These are phyloP conservation scores for Ammospiza caudacuta DNA, from an alignment of 2,113 vertebrate species.

Conservation along the genomic window DNA sequence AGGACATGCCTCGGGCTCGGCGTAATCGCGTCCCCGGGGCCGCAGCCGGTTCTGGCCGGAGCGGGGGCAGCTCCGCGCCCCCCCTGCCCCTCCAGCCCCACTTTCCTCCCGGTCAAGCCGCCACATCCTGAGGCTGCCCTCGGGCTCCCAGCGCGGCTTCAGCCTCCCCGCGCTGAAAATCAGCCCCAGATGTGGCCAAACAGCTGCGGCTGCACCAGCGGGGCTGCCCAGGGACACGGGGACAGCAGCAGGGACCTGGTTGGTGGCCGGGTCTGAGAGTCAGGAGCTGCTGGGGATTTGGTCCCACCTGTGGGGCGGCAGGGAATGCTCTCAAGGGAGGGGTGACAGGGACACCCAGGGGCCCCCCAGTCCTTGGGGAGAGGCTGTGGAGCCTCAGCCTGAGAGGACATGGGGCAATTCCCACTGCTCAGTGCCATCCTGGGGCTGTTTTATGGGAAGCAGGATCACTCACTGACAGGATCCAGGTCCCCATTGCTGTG, in stretches of 20 bases:
- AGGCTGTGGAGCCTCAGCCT: background rate
- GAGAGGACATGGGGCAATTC: background rate
- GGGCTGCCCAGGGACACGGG: background rate
- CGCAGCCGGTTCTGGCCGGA: background rate
- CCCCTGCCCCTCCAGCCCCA: background rate
- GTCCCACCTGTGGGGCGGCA: rapidly evolving
- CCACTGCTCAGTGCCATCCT: background rate
- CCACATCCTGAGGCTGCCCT: conserved; percentile 39
- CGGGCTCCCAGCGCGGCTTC: background rate
- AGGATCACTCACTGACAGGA: background rate
- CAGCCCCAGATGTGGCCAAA: conserved; percentile 33
- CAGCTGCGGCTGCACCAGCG: rapidly evolving
- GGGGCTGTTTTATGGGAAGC: background rate
- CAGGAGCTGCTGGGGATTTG: background rate
- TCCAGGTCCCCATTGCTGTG: background rate
- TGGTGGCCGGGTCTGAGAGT: rapidly evolving
- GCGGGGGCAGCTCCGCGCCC: background rate
- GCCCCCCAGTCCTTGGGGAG: background rate
- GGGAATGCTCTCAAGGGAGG: background rate
- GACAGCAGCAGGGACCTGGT: background rate
- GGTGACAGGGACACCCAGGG: background rate
- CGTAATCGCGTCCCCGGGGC: background rate
- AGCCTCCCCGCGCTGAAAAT: background rate
- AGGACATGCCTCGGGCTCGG: conserved; percentile 9
- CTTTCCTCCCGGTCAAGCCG: background rate